Evolutionary conservation across 2,888 invertebrate species (phyloP).

Genomic region (Oegoconia quadripuncta): DNA sequence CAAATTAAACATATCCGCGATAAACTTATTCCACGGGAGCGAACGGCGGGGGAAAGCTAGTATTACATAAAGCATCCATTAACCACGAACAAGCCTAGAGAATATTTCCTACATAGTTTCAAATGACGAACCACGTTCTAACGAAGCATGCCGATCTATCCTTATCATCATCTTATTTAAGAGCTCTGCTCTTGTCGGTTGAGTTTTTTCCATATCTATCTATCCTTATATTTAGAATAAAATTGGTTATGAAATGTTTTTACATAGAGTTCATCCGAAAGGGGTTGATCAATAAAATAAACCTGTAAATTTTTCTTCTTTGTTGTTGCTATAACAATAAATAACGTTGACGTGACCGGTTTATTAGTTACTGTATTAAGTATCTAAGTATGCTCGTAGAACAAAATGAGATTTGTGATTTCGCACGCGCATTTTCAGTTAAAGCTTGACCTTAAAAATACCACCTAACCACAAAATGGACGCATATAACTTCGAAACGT

Average conservation of each 20-base stretch:
- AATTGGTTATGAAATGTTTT: not conserved
- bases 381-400: slow-evolving; percentile 44
- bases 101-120: too few relatives aligned
- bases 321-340: slow-evolving; percentile 69
- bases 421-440: slow-evolving; percentile 42
- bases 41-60: too few relatives aligned
- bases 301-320: slow-evolving; percentile 55
- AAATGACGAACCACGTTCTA: too few relatives aligned
- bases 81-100: too few relatives aligned
- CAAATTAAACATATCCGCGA: too few relatives aligned
- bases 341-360: slow-evolving; percentile 72
- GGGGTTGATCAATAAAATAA: slow-evolving; percentile 47
- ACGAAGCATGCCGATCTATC: too few relatives aligned
- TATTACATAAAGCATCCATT: too few relatives aligned
- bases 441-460: slow-evolving; percentile 43
- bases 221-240: slow-evolving; percentile 1
- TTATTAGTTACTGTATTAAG: slow-evolving; percentile 69
- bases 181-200: too few relatives aligned
- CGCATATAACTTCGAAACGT: slow-evolving; percentile 48
- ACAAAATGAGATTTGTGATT: slow-evolving; percentile 51
- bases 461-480: slow-evolving; percentile 36
- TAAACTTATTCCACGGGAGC: too few relatives aligned
- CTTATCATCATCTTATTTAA: too few relatives aligned
- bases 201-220: too few relatives aligned
- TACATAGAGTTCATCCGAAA: slow-evolving; percentile 29